A percentile compares a stretch with the other conserved stretches of the same genome.
These are phyloP conservation scores for Phalacrocorax aristotelis DNA, from an alignment of 2,113 vertebrate genomes.

Conservation along the genomic window DNA sequence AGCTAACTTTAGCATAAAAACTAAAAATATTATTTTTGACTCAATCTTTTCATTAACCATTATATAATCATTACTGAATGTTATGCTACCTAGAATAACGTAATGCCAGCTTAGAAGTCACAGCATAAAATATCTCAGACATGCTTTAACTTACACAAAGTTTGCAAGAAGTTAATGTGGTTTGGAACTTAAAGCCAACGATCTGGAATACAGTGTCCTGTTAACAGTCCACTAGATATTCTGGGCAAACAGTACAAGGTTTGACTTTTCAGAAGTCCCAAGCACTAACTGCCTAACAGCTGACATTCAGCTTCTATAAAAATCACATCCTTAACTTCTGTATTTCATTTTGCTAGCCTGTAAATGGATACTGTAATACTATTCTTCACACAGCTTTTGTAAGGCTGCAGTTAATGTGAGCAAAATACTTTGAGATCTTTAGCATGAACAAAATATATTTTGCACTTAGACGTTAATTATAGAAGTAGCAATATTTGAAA, in stretches of 20 bases:
- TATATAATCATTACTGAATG: neutral
- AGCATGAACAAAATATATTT: conserved; percentile 57
- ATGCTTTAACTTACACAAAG: neutral
- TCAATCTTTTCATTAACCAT: neutral
- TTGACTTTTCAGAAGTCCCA: neutral
- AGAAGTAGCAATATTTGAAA: conserved; percentile 57
- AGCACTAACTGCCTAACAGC: neutral
- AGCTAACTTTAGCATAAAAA: neutral
- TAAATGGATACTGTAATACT: neutral
- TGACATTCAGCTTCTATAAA: neutral
- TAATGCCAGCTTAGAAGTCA: neutral
- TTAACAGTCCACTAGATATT: neutral
- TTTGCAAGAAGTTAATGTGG: neutral
- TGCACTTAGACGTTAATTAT: conserved; percentile 44
- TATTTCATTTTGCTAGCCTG: neutral
- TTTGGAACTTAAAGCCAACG: neutral
- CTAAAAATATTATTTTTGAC: neutral
- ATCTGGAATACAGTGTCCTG: neutral
- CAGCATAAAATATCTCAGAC: neutral
- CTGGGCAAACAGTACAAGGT: neutral
- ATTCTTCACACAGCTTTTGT: neutral
- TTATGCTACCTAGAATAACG: neutral
- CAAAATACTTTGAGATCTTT: conserved; percentile 37
- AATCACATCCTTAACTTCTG: neutral
- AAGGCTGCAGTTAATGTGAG: neutral